Evolutionary conservation across 2,797 vertebrate species (phyloP), one percentile per base, ranked within the genome.

Genomic region (Acrocephalus scirpaceus): DNA sequence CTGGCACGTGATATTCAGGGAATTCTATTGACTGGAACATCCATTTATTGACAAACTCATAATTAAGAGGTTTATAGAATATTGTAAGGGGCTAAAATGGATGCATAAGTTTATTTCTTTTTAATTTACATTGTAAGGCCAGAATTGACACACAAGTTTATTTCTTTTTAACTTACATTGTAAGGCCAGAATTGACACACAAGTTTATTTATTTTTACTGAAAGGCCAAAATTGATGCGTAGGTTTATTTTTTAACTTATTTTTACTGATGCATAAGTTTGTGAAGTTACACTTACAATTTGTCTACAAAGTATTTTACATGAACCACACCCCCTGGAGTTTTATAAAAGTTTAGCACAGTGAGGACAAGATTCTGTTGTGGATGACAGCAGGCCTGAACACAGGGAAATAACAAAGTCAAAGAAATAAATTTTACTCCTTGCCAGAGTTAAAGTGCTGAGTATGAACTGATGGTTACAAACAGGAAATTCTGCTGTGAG

Each of bases 241-340:
- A 15, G 40, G 7, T 38, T 47, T 20, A 9, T 50, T 36, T 27
- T 20, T 23, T n/a, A n/a, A 9, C 66, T 57, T 57, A 22, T 29
- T 79, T 67, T 57, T 22, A 48, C 12, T 40, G 4, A 51, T 18
- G 51, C 27, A 3, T 16, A n/a, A 53, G 13, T 69, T 34, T 40
- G 16, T 61, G 40, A 79, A 88, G 57, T 44, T 47, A 70, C 53
- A 26, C 32, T 74, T 65, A 18, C 4, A 75, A 4, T 69, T 72
- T 67, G 67, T 72, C n/a, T 92, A 69, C n/a, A 40, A 79, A 64
- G 20, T 92, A 88, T 85, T 94, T 93, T 96, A 95, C 80, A 82
- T 32, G 34, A 91, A 53, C n/a, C 56, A 84, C 26, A 78, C 1
- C 26, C 50, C 47, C 71, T 64, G 54, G 16, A 90, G 36, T 13